phyloP scores from a whole-genome alignment of 2,797 vertebrate genomes.

The Crenuchus spilurus region DNA sequence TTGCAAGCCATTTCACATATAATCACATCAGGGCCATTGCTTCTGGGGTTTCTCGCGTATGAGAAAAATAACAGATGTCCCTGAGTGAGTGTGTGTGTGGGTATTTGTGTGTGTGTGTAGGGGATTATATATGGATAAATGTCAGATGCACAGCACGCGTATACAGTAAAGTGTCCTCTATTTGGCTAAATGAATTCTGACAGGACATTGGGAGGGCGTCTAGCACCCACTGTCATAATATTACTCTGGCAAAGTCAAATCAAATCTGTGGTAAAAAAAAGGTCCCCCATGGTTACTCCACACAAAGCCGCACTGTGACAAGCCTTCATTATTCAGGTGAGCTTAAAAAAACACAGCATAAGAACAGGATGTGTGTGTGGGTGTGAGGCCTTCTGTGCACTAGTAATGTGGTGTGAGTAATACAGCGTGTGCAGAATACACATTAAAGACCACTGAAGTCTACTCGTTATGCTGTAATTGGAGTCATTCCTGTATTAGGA shows the following conservation, averaged over 20 bases:
- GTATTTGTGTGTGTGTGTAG: conserved; percentile 12
- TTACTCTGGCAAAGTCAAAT: conserved; percentile 37
- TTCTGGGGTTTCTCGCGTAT: conserved; percentile 27
- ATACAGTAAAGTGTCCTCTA: not conserved
- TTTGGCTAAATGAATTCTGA: conserved; percentile 40
- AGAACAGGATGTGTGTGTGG: conserved; percentile 14
- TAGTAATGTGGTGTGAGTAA: not conserved
- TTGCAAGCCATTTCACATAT: conserved; percentile 31
- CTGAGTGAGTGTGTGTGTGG: conserved; percentile 12
- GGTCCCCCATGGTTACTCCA: conserved; percentile 18
- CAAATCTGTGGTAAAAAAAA: conserved; percentile 26
- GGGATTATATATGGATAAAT: conserved; percentile 34
- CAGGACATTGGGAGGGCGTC: conserved; percentile 43
- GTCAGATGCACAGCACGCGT: conserved; percentile 21
- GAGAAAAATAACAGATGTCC: conserved; percentile 40
- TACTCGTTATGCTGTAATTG: too few relatives aligned
- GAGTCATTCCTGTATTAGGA: too few relatives aligned
- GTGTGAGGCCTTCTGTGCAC: conserved; percentile 14
- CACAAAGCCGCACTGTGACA: conserved; percentile 16
- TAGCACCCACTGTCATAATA: conserved; percentile 28
- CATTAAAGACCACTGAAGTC: too few relatives aligned
- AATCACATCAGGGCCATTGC: conserved; percentile 41
- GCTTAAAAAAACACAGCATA: not conserved
- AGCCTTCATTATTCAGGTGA: conserved; percentile 23
- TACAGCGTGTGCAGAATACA: too few relatives aligned